Evolutionary conservation across 2,888 invertebrate species (phyloP), one percentile per base, ranked within the genome.

Genomic region (Caenorhabditis drosophilae): DNA sequence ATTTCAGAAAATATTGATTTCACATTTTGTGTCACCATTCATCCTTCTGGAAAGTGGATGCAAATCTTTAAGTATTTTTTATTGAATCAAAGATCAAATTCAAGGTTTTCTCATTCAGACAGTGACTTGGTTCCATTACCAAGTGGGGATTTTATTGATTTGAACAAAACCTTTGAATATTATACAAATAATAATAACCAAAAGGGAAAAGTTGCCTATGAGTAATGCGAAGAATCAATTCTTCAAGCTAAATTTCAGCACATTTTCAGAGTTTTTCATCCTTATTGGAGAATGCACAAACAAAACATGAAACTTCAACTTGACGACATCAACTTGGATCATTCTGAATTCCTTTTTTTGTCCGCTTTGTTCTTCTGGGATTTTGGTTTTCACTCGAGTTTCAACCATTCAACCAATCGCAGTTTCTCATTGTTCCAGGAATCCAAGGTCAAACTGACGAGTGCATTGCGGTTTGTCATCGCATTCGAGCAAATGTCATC

Each of bases 1-100:
- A n/a, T n/a, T 46, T 15, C 31, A 60, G 46, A 60, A 54, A 23
- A 45, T 60, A 0, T 46, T 60, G 6, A 34, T 50, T 23, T 49
- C 54, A n/a, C 60, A 60, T 18, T 60, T 60, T 26, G 26, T 54
- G 50, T 54, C 50, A 6, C 60, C 60, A 2, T 60, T 54, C 20
- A 50, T 54, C 4, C 18, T 60, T 2, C 15, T 60, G 11, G 60
- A 60, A 34, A 38, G 49, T 1, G 54, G 54, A 9, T 60, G 20
- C 27, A 60, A 54, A 25, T 54, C 60, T n/a, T n/a, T n/a, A n/a
- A n/a, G n/a, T n/a, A n/a, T n/a, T n/a, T n/a, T n/a, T n/a, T n/a
- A n/a, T n/a, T n/a, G n/a, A n/a, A n/a, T n/a, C n/a, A n/a, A n/a
- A n/a, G n/a, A n/a, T n/a, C n/a, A n/a, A n/a, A n/a, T n/a, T n/a